These are phyloP conservation scores for Aegotheles bennettii DNA, from an alignment of 2,113 vertebrate species.

Conservation along the genomic window DNA sequence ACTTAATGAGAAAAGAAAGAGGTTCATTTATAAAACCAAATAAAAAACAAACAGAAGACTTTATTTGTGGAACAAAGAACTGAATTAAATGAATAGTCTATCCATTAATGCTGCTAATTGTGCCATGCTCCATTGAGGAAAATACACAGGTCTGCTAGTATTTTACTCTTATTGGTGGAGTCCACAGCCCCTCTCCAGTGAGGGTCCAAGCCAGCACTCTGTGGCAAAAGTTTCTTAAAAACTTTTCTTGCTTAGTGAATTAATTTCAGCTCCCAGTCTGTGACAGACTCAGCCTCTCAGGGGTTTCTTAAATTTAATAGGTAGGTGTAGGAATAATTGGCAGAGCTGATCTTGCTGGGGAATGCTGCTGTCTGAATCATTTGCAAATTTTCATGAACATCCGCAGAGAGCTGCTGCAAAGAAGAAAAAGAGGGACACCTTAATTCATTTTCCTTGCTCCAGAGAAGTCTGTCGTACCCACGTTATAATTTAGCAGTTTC, in stretches of 20 bases:
- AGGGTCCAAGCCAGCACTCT: background rate
- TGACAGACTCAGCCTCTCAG: background rate
- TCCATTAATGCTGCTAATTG: conserved; percentile 38
- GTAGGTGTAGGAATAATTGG: background rate
- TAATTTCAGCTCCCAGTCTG: background rate
- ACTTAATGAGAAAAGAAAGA: conserved; percentile 64
- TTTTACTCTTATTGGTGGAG: background rate
- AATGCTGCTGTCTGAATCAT: background rate
- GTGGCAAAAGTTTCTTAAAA: background rate
- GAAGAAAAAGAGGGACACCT: background rate
- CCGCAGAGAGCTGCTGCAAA: background rate
- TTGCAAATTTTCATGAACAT: background rate
- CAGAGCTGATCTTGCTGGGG: background rate
- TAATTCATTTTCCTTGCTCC: background rate
- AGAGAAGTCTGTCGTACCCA: background rate
- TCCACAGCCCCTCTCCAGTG: background rate
- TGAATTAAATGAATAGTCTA: conserved; percentile 25
- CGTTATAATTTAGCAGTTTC: background rate
- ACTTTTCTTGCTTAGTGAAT: background rate
- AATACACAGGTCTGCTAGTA: background rate
- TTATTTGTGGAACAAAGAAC: conserved; percentile 56
- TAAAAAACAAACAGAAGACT: conserved; percentile 30
- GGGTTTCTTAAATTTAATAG: conserved; percentile 22
- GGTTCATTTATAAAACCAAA: conserved; percentile 61
- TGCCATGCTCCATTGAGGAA: background rate